These are phyloP conservation scores for Neodontobutis hainanensis DNA, from an alignment of 2,113 vertebrate species.

Conservation along the genomic window DNA sequence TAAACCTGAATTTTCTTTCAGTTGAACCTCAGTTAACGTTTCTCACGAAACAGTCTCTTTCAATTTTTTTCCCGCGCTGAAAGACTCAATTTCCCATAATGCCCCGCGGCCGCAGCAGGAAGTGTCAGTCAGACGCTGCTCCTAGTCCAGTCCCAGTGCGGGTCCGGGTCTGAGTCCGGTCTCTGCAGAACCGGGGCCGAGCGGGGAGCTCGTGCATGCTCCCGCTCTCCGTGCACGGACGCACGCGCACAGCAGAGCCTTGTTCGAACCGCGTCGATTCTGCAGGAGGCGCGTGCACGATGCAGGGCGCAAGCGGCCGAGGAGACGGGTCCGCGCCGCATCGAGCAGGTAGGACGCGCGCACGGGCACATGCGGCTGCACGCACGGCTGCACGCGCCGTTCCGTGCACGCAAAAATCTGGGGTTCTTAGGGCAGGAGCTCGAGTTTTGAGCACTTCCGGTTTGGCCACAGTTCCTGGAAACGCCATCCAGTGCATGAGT, in stretches of 20 bases:
- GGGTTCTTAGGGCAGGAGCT: background rate
- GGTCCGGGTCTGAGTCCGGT: background rate
- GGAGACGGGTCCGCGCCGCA: background rate
- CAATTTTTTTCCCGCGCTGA: background rate
- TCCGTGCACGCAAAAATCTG: background rate
- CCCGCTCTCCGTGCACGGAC: constrained; percentile 4
- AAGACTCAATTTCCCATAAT: background rate
- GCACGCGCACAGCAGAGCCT: background rate
- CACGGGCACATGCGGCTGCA: background rate
- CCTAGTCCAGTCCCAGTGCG: background rate
- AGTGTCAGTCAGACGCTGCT: background rate
- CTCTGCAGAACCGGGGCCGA: constrained; percentile 4
- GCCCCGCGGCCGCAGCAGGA: constrained; percentile 2
- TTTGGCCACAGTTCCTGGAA: background rate
- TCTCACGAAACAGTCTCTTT: too few species aligned
- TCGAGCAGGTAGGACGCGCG: constrained; percentile 1
- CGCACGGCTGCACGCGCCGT: background rate
- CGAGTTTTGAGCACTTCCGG: background rate
- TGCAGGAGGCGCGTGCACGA: constrained; percentile 3
- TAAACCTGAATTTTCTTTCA: too few species aligned
- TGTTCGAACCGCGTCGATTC: background rate
- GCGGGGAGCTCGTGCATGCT: constrained; percentile 7
- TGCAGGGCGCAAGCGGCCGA: background rate
- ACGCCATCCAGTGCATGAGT: background rate
- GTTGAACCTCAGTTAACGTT: too few species aligned